phyloP scores from a whole-genome alignment of 1,140 invertebrate species.

The Drosophila equinoxialis region DNA sequence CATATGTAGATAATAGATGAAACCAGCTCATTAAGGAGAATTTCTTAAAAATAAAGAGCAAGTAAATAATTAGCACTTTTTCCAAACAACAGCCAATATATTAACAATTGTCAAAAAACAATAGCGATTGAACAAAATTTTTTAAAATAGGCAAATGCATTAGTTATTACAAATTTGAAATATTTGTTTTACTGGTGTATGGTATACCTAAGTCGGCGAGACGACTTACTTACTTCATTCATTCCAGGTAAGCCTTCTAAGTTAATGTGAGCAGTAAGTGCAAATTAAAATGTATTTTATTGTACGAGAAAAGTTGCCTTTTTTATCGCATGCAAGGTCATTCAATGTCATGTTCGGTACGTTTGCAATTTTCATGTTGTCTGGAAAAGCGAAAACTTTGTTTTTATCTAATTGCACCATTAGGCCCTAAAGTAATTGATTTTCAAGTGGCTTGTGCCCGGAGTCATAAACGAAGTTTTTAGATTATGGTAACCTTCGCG shows the following conservation, averaged over 20 bases:
- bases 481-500: slow-evolving; percentile 3
- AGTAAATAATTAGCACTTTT: background rate
- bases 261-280: background rate
- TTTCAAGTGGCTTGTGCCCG: slow-evolving; percentile 21
- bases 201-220: no score
- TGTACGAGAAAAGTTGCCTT: no score
- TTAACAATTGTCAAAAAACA: slow-evolving; percentile 8
- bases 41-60: background rate
- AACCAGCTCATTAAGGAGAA: background rate
- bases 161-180: no score
- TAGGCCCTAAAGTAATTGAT: slow-evolving; percentile 36
- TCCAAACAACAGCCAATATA: background rate
- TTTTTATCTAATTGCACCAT: slow-evolving; percentile 21
- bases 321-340: background rate
- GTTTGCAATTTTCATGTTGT: background rate
- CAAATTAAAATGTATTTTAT: background rate
- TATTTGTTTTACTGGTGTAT: no score
- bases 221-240: no score
- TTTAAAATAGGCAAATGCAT: no score
- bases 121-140: background rate
- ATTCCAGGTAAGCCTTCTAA: slow-evolving; percentile 27
- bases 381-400: background rate
- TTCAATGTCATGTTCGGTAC: background rate
- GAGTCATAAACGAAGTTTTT: background rate
- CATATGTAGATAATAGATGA: background rate